Evolutionary conservation across 2,888 invertebrate species (phyloP).

Genomic region (Pollenia griseotomentosa): DNA sequence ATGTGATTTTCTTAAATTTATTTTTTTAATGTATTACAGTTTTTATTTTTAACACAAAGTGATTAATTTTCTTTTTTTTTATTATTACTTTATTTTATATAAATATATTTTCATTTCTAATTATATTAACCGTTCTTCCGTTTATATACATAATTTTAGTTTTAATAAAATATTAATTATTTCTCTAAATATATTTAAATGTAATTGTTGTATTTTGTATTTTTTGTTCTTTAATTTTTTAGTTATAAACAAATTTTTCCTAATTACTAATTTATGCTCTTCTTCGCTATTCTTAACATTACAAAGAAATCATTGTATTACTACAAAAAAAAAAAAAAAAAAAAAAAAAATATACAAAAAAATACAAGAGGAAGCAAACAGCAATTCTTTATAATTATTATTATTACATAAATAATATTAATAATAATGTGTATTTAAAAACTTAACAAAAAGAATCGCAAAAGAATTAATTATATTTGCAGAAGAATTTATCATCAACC

Average conservation of each 20-base stretch:
- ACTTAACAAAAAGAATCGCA: constrained; percentile 31
- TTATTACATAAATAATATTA: constrained; percentile 43
- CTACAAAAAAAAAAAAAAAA: constrained; percentile 32
- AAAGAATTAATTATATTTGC: constrained; percentile 72
- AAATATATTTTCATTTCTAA: constrained; percentile 35
- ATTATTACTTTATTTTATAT: constrained; percentile 67
- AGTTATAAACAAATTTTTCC: constrained; percentile 41
- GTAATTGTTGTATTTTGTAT: constrained; percentile 59
- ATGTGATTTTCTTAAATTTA: constrained; percentile 57
- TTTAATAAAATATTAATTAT: constrained; percentile 57
- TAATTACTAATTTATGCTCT: constrained; percentile 41
- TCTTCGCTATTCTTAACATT: constrained; percentile 46
- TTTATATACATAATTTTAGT: constrained; percentile 57
- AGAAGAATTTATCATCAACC: constrained; percentile 76
- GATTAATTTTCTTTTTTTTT: constrained; percentile 60
- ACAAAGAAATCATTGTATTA: constrained; percentile 38
- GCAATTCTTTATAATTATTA: constrained; percentile 61
- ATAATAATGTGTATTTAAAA: constrained; percentile 55
- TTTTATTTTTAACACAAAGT: constrained; percentile 68
- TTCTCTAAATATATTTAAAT: constrained; percentile 28
- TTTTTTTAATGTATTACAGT: constrained; percentile 39
- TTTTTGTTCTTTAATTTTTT: constrained; percentile 35
- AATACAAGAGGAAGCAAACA: constrained; percentile 8
- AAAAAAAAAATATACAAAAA: background rate
- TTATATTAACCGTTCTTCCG: constrained; percentile 69